Evolutionary conservation across 2,797 vertebrate genomes (phyloP).

Genomic region (Orestias chungarensis): DNA sequence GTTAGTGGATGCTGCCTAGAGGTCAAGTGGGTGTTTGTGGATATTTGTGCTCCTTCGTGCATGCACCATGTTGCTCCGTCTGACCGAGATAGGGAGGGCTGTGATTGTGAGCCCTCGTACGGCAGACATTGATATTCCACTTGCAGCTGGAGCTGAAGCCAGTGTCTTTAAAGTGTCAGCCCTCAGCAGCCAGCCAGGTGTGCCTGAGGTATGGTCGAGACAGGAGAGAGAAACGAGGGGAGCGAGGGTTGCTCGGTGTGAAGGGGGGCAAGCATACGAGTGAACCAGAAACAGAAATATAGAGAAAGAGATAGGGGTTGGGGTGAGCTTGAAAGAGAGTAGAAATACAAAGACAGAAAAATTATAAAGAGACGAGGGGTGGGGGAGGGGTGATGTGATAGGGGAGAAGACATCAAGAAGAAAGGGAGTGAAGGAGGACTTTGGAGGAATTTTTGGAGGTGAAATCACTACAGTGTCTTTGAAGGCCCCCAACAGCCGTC

Average conservation of each 20-base stretch:
- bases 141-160: constrained; percentile 66
- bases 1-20: constrained; percentile 16
- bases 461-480: constrained; percentile 40
- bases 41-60: constrained; percentile 23
- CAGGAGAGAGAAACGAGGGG: constrained; percentile 10
- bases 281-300: constrained; percentile 36
- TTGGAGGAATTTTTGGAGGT: constrained; percentile 34
- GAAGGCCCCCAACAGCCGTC: constrained; percentile 35
- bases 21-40: constrained; percentile 2
- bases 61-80: constrained; percentile 42
- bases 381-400: neutral
- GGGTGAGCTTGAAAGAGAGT: constrained; percentile 3
- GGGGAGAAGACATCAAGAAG: neutral
- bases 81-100: constrained; percentile 26
- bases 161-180: constrained; percentile 74
- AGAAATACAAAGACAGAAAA: constrained; percentile 49
- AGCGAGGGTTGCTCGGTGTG: constrained; percentile 20
- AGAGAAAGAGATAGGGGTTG: constrained; percentile 36
- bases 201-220: constrained; percentile 53
- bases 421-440: constrained; percentile 27
- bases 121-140: constrained; percentile 71
- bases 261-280: constrained; percentile 27
- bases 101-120: constrained; percentile 7
- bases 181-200: constrained; percentile 67
- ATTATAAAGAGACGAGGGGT: constrained; percentile 3